Percentiles rank a stretch among this genome's conserved stretches.
Evolutionary conservation across 2,888 invertebrate species (phyloP).

Genomic region (Clanis bilineata): DNA sequence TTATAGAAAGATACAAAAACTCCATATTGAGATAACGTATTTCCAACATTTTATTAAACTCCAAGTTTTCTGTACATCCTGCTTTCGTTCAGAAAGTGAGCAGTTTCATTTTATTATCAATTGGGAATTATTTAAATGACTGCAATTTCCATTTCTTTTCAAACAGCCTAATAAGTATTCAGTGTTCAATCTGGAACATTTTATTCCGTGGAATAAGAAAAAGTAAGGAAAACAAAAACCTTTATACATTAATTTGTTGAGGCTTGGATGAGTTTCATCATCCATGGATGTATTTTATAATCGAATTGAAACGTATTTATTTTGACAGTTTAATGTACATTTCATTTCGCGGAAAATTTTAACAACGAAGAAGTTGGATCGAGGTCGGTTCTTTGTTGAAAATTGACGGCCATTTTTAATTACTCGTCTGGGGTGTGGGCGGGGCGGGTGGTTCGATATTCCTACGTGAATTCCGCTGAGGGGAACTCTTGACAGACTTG

Average conservation of each 20-base stretch:
- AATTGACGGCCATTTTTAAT: constrained; percentile 72
- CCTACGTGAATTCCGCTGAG: constrained; percentile 23
- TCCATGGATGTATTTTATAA: no score
- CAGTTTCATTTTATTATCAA: constrained; percentile 13
- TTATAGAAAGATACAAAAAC: not conserved
- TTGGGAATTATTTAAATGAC: constrained; percentile 15
- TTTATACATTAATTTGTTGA: not conserved
- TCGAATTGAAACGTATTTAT: not conserved
- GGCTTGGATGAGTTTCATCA: not conserved
- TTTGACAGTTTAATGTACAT: constrained; percentile 14
- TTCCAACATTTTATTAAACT: constrained; percentile 1
- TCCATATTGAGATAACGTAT: constrained; percentile 1
- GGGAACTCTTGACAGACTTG: constrained; percentile 30
- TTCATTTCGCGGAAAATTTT: not conserved
- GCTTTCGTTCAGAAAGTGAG: not conserved
- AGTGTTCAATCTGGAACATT: not conserved
- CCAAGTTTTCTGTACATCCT: not conserved
- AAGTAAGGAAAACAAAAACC: not conserved
- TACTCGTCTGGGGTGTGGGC: constrained; percentile 34
- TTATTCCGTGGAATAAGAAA: not conserved
- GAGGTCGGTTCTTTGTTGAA: constrained; percentile 41
- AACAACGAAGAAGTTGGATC: constrained; percentile 18
- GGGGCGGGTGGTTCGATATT: constrained; percentile 12
- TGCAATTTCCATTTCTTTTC: constrained; percentile 15
- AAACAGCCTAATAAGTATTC: constrained; percentile 12